Evolutionary conservation across 1,140 invertebrate species (phyloP), one percentile per base, ranked within the genome.

Genomic region (Lepidostoma basale): DNA sequence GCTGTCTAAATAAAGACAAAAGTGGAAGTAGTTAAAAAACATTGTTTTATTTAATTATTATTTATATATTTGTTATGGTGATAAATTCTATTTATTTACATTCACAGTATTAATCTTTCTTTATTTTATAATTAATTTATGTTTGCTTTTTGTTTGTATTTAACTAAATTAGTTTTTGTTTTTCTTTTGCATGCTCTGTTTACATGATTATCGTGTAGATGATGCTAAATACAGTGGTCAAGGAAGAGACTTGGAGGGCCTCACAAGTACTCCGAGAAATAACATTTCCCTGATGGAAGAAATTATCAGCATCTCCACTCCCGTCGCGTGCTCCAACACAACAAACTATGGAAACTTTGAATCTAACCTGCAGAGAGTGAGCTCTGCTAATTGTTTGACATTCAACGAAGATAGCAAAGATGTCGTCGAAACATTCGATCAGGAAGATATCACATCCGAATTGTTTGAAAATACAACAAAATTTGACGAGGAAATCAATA

Each of bases 251-350:
- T 22, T 22, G 9, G 36, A 40, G 20, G 54, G n/a, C 16, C 10
- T 67, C 9, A 67, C 64, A 6, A 67, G 64, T 40, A 67, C 64
- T 14, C 64, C 64, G 23, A 16, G 54, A 12, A 67, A 67, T 30
- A n/a, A 47, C 9, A 20, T 59, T 2, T 67, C 64, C 47, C 18
- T 67, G n/a, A 59, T 58, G 64, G 39, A 59, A 33, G 64, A 67
- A 67, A 28, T 67, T 12, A 14, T n/a, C 8, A n/a, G 0, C 3
- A 23, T 20, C 36, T 16, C 2, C 4, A 18, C n/a, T 5, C 20
- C 56, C 2, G 23, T 2, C 3, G 30, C 40, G 2, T 14, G 5
- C 23, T 33, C 44, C 3, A 10, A 30, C 5, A 33, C 42, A 3
- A 47, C 44, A 14, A 47, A 33, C 8, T 63, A 63, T 30, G 9